Conservation (phyloP, 2,797 vertebrate genomes). For the Squalus acanthias region DNA sequence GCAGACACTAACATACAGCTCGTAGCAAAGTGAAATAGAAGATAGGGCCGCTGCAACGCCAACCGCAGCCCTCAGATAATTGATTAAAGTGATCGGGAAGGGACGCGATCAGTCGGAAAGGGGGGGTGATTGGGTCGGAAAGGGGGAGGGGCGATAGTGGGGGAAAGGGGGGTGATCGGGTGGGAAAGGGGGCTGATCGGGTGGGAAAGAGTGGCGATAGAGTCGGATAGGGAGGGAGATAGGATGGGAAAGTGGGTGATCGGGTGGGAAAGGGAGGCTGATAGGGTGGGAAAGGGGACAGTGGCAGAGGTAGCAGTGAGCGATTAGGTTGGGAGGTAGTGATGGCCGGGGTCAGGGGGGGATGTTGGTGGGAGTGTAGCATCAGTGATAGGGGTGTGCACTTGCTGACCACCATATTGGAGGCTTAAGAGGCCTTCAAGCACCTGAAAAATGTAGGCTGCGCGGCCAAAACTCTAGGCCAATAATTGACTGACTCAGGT, state of each 20-base stretch:
- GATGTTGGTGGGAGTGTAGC: neutral
- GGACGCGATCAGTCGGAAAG: neutral
- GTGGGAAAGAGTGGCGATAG: neutral
- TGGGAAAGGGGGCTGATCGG: too few relatives aligned
- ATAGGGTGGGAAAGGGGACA: too few relatives aligned
- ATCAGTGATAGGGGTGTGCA: neutral
- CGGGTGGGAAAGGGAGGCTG: neutral
- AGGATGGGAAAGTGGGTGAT: too few relatives aligned
- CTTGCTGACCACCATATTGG: neutral
- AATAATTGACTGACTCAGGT: neutral
- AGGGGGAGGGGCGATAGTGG: too few relatives aligned
- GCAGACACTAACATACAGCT: neutral
- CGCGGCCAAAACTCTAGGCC: neutral
- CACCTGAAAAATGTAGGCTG: neutral
- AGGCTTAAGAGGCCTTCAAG: neutral
- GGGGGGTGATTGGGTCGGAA: neutral
- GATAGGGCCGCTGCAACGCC: neutral
- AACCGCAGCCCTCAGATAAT: neutral
- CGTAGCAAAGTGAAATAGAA: neutral
- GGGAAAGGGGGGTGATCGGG: neutral
- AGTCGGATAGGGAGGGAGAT: neutral
- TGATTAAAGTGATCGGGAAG: neutral
- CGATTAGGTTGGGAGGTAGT: neutral
- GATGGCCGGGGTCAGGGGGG: neutral
- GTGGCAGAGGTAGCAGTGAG: neutral